Evolutionary conservation across 64 coral and sea anemone species (phyloP).

Genomic region (Acropora tenuis): DNA sequence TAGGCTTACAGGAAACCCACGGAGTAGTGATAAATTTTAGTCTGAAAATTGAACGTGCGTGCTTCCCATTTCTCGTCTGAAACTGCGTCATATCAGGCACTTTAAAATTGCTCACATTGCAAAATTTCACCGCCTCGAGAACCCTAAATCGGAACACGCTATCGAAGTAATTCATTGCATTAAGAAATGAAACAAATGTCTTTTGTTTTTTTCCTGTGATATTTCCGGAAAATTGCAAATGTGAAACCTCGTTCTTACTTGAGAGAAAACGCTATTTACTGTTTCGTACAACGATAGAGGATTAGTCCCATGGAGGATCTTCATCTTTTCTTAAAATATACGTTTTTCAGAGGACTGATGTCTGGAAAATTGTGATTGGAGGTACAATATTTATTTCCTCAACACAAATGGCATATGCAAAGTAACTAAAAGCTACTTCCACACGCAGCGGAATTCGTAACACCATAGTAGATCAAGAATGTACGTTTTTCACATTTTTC

Average conservation of each 20-base stretch:
- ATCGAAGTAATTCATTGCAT: neutral
- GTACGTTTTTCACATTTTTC: no score
- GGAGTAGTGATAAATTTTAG: neutral
- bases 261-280: neutral
- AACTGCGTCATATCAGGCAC: no score
- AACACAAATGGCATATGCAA: neutral
- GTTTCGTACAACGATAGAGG: neutral
- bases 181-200: neutral
- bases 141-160: no score
- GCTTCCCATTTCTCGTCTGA: neutral
- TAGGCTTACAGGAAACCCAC: neutral
- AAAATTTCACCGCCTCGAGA: neutral
- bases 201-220: neutral
- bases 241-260: neutral
- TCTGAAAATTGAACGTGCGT: neutral
- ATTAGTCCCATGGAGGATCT: no score
- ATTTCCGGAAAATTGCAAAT: conserved; percentile 30
- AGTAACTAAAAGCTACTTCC: neutral
- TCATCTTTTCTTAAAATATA: neutral
- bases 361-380: neutral
- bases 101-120: conserved; percentile 1
- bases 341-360: neutral
- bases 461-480: no score
- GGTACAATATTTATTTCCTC: neutral
- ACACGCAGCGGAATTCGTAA: neutral